Percentiles rank a stretch among this genome's conserved stretches.
These are phyloP conservation scores for Phalangium opilio DNA, from an alignment of 2,888 invertebrate genomes.

Conservation along the genomic window DNA sequence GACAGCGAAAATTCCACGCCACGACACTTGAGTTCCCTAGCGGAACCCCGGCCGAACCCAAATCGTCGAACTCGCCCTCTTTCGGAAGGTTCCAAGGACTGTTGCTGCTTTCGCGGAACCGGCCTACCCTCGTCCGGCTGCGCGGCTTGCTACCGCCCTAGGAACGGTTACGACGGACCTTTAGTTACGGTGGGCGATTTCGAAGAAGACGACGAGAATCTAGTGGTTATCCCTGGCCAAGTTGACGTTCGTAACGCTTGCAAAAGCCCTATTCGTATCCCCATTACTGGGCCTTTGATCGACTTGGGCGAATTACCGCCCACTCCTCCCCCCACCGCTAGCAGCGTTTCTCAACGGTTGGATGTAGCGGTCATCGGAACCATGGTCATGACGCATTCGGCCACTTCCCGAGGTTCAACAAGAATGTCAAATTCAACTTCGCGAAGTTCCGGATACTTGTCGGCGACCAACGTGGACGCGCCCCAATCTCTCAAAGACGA, in stretches of 20 bases:
- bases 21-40: conserved; percentile 6
- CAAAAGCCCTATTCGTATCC: not conserved
- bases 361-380: conserved; percentile 16
- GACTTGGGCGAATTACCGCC: conserved; percentile 7
- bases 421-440: conserved; percentile 6
- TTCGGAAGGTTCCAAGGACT: too few species aligned
- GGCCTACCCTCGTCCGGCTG: too few species aligned
- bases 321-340: conserved; percentile 13
- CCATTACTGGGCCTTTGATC: not conserved
- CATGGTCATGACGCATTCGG: conserved; percentile 18
- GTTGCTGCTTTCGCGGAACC: too few species aligned
- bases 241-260: not conserved
- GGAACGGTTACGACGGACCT: conserved; percentile 8
- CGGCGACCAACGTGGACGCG: conserved; percentile 18
- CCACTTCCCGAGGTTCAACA: not conserved
- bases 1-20: conserved; percentile 19
- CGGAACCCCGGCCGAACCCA: too few species aligned
- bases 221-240: conserved; percentile 1
- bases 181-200: conserved; percentile 14
- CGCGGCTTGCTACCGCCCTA: too few species aligned
- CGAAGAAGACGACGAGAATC: conserved; percentile 15
- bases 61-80: too few species aligned
- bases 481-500: conserved; percentile 1
- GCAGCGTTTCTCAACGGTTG: conserved; percentile 12
- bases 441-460: conserved; percentile 21